Evolutionary conservation across 2,888 invertebrate species (phyloP).

Genomic region (Oligia latruncula): DNA sequence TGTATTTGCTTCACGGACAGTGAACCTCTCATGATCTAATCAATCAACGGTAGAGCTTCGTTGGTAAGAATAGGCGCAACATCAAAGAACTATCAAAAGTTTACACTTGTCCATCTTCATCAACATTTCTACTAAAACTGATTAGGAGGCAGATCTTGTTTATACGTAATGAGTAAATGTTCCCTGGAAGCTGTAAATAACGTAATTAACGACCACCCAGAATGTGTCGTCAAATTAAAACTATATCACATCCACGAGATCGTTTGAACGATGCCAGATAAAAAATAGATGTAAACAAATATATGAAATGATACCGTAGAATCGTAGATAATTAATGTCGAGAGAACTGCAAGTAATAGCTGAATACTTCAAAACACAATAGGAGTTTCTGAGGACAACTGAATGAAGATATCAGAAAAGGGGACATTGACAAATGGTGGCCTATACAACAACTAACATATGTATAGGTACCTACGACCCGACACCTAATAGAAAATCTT

Average conservation of each 20-base stretch:
- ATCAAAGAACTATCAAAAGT: background rate
- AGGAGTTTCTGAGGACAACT: slow-evolving; percentile 9
- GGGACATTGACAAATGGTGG: slow-evolving; percentile 55
- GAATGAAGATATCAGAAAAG: slow-evolving; percentile 34
- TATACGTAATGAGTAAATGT: slow-evolving; percentile 2
- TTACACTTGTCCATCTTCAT: slow-evolving; percentile 5
- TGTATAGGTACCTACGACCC: slow-evolving; percentile 11
- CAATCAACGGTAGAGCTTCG: background rate
- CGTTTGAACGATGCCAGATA: slow-evolving; percentile 15
- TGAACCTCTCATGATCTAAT: background rate
- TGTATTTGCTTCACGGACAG: background rate
- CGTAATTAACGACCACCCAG: slow-evolving; percentile 1
- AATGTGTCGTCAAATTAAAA: slow-evolving; percentile 14
- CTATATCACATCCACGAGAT: background rate
- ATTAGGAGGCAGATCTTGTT: slow-evolving; percentile 9
- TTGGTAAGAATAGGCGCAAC: background rate
- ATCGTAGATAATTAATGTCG: slow-evolving; percentile 16
- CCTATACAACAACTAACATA: slow-evolving; percentile 34
- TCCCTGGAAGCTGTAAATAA: slow-evolving; percentile 25
- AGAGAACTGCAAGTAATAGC: slow-evolving; percentile 37
- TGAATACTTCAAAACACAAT: slow-evolving; percentile 33
- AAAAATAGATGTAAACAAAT: slow-evolving; percentile 19
- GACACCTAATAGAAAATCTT: slow-evolving; percentile 33
- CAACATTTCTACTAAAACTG: slow-evolving; percentile 7
- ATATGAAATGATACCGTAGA: background rate